Percentiles rank a stretch among this genome's conserved stretches.
These are phyloP conservation scores for Psammodynastes pulverulentus DNA, from an alignment of 2,113 vertebrate genomes.

Conservation along the genomic window DNA sequence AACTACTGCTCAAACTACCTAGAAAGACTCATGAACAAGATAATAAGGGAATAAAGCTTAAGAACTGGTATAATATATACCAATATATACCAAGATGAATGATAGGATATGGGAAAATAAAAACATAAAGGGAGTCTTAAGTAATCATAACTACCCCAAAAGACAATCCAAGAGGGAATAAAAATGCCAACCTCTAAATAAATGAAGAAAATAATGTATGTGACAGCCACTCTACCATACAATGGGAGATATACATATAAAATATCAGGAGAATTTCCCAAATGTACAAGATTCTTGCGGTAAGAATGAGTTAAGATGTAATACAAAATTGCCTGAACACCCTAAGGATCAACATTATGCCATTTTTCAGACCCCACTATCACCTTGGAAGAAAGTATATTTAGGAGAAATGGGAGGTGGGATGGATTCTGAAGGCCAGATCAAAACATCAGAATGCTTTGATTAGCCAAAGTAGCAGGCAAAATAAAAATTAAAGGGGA, in stretches of 20 bases:
- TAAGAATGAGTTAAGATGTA: not conserved
- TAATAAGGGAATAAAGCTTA: not conserved
- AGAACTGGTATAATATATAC: not conserved
- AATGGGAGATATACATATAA: not conserved
- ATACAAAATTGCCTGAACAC: not conserved
- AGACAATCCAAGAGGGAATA: not conserved
- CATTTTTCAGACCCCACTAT: not conserved
- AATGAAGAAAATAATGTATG: not conserved
- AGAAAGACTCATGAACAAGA: not conserved
- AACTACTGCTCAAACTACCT: not conserved
- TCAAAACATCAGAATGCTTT: not conserved
- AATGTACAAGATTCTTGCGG: not conserved
- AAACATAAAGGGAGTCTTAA: not conserved
- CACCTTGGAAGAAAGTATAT: not conserved
- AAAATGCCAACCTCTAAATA: not conserved
- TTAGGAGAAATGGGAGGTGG: not conserved
- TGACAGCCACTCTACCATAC: not conserved
- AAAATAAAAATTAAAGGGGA: not conserved
- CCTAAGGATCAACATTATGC: not conserved
- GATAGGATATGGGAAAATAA: not conserved
- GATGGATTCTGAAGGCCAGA: not conserved
- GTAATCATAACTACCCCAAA: not conserved
- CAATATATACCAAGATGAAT: not conserved
- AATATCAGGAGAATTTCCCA: not conserved
- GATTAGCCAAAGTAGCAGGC: not conserved